Base-by-base conservation (phyloP, 1,140 invertebrate species). In the Macrocentrus cingulum region DNA sequence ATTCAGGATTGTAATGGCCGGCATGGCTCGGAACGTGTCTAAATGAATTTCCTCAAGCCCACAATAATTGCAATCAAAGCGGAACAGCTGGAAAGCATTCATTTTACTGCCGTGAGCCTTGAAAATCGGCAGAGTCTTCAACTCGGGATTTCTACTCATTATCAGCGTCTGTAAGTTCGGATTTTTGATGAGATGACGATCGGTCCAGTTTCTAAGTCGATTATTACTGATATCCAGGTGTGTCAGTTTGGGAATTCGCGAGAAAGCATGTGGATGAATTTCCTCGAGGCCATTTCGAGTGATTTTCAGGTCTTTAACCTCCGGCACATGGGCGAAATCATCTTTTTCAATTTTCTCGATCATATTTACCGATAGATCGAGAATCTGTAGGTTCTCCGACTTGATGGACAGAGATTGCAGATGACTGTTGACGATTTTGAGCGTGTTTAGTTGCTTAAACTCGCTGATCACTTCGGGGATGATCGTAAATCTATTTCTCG, bases 181-280 rank as follows among this genome's bases (percentile, higher is more conserved):
- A 69, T 88, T 88, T 53, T 82, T 80, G 54, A 83, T 84, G 65
- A 90, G 85, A 48, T 89, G 73, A 67, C 84, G 80, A n/a, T 82
- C 81, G 0, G 82, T 84, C 34, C 88, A 77, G 34, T 83, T 83
- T 15, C 84, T 82, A 13, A 89, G 69, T 34, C 83, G 77, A 66
- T 90, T 89, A 61, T 85, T 80, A 0, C 87, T 88, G 44, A 90
- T 74, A 65, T 89, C 87, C 46, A 89, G 80, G 68, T 85, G 81
- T 23, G 82, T 84, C 25, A 90, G 75, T 41, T 83, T 80, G 42
- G 82, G 78, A 2, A 88, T 73, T 46, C 82, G 75, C 1, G 80
- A 6, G 19, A 16, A 32, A 39, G n/a, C 23, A 36, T 20, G 13
- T 18, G 41, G 9, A 23, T 29, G 37, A 23, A 42, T 4, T 18